These are phyloP conservation scores for Percopsis transmontana DNA, from an alignment of 2,113 vertebrate species.

Conservation along the genomic window DNA sequence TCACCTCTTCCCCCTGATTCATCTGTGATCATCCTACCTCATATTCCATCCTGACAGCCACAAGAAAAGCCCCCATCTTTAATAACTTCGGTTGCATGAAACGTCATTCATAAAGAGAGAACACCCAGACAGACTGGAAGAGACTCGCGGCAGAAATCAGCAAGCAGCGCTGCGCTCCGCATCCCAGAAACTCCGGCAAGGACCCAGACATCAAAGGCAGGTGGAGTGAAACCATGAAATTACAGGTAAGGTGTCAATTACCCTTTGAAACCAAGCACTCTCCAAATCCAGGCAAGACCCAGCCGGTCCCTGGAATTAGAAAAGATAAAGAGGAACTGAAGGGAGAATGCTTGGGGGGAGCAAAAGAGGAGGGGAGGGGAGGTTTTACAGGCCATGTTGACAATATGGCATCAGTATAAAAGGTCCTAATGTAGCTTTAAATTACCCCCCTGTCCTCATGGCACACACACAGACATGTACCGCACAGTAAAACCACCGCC, in stretches of 20 bases:
- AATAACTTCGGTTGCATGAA: conserved; percentile 49
- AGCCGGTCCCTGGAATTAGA: conserved; percentile 81
- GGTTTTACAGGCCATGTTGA: conserved; percentile 75
- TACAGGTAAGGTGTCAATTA: conserved; percentile 86
- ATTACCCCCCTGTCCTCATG: conserved; percentile 58
- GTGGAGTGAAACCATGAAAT: conserved; percentile 84
- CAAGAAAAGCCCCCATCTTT: conserved; percentile 51
- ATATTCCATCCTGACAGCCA: conserved; percentile 42
- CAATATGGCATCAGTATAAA: conserved; percentile 77
- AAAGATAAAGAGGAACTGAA: conserved; percentile 74
- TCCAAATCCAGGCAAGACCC: conserved; percentile 82
- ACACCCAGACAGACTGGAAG: conserved; percentile 39
- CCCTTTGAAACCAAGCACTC: conserved; percentile 83
- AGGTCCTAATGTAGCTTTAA: conserved; percentile 75
- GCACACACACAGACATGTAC: conserved; percentile 9
- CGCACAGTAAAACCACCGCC: not conserved
- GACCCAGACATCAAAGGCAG: conserved; percentile 83
- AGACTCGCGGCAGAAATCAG: conserved; percentile 49
- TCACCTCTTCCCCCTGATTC: conserved; percentile 31
- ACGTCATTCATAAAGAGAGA: conserved; percentile 54
- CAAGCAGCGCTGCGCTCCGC: conserved; percentile 50
- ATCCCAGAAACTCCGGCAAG: conserved; percentile 55
- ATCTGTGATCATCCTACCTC: conserved; percentile 38
- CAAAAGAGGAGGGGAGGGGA: conserved; percentile 50
- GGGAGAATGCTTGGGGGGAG: conserved; percentile 48